These are phyloP conservation scores for Cyanoderma ruficeps DNA, from an alignment of 2,113 vertebrate genomes.

Conservation along the genomic window DNA sequence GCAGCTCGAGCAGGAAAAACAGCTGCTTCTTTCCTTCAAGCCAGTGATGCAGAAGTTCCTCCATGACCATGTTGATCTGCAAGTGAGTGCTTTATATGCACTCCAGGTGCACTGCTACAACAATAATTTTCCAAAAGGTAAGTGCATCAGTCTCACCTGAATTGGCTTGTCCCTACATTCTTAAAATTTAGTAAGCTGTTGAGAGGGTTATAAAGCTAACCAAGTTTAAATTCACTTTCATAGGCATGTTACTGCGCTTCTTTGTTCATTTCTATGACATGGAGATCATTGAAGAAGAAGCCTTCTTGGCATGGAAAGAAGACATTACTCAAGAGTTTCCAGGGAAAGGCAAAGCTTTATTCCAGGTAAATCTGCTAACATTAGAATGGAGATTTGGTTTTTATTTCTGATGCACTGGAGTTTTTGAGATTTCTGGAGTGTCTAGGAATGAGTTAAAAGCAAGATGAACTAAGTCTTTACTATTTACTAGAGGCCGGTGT, in stretches of 20 bases:
- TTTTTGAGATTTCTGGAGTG: fast-evolving
- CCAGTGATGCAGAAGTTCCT: constrained; percentile 99
- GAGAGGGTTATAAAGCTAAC: background rate
- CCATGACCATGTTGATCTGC: constrained; percentile 95
- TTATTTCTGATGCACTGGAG: background rate
- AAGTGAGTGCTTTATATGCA: constrained; percentile 96
- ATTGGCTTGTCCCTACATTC: background rate
- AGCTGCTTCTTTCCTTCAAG: constrained; percentile 95
- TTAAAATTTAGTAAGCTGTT: background rate
- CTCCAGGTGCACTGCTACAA: constrained; percentile 98
- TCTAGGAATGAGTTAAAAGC: background rate
- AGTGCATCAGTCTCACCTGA: background rate
- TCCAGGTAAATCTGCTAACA: constrained; percentile 82
- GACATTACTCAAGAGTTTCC: constrained; percentile 99
- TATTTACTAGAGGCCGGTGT: fast-evolving
- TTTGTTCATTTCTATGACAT: constrained; percentile 99
- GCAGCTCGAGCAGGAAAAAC: constrained; percentile 94
- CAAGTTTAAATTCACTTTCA: fast-evolving
- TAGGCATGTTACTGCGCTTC: constrained; percentile 98
- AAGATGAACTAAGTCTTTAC: fast-evolving
- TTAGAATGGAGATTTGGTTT: no score
- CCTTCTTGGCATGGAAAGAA: constrained; percentile 99
- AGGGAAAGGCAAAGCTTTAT: constrained; percentile 99
- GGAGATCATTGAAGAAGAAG: constrained; percentile 99
- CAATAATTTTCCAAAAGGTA: constrained; percentile 95